Base-by-base conservation (phyloP, 2,888 invertebrate species). In the Lochmaea capreae region DNA sequence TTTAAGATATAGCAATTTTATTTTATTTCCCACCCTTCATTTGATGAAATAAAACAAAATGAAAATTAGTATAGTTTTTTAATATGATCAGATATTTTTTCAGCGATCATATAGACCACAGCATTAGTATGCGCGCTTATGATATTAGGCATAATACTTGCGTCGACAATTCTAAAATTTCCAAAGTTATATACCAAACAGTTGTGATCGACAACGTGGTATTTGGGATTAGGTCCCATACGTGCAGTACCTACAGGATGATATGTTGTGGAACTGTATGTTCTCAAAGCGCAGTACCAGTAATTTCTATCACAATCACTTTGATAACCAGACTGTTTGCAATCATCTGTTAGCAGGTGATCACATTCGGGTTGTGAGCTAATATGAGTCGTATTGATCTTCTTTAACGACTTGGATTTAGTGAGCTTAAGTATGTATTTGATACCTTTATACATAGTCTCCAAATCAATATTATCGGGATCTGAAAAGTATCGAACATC, bases 401-500 rank as follows among this genome's bases (percentile, higher is more conserved):
- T 87, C 81, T 90, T 89, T 84, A 94, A 91, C 0, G 92, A 89
- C 3, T 89, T 88, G 2, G 92, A 92, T 39, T 84, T 67, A 5
- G 77, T 39, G n/a, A 85, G 71, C 10, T 76, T 72, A 52, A 80
- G 22, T 16, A 78, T 65, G 43, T 67, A 75, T 12, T 91, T 87
- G 6, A 93, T 89, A 0, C 91, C 90, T 16, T 89, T 88, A 1
- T 92, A 88, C 12, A 93, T 86, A 3, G 90, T 91, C 80, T 95
- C 95, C 0, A 91, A 85, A 80, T 95, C 95, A n/a, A 80, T 67
- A 12, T 75, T 67, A 12, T 72, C 39, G 11, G 59, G 12, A 68
- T 84, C 83, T 0, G 79, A 75, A 6, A 82, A 79, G 49, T 78
- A 83, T 8, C 8, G 8, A 0, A 39, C 33, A 39, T 39, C 33